Conservation (phyloP, 2,888 invertebrate genomes). For the Leptopilina syphax region DNA sequence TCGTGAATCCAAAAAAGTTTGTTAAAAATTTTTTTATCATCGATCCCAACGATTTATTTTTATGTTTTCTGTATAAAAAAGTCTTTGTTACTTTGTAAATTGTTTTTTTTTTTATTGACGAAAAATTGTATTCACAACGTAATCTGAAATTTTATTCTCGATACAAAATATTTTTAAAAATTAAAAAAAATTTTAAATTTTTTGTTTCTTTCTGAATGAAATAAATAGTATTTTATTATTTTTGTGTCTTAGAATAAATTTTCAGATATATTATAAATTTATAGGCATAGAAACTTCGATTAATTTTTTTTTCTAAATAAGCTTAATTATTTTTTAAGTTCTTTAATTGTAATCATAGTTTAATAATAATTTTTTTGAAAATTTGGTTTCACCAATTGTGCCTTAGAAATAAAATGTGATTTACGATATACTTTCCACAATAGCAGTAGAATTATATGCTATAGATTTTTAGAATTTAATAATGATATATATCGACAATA, state of each 20-base stretch:
- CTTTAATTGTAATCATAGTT: conserved; percentile 8
- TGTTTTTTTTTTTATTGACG: too few species aligned
- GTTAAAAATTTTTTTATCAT: conserved; percentile 2
- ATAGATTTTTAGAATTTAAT: conserved; percentile 40
- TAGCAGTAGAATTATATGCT: conserved; percentile 46
- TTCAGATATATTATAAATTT: conserved; percentile 3
- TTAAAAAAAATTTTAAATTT: too few species aligned
- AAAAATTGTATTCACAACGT: too few species aligned
- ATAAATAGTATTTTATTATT: too few species aligned
- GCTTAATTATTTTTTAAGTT: conserved; percentile 7
- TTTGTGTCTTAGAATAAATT: neutral
- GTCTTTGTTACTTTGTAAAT: too few species aligned
- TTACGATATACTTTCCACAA: conserved; percentile 62
- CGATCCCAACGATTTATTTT: neutral
- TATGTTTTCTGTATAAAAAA: neutral
- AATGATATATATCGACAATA: conserved; percentile 63
- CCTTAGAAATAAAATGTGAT: conserved; percentile 60
- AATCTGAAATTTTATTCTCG: too few species aligned
- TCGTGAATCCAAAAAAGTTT: conserved; percentile 47
- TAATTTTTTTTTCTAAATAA: neutral
- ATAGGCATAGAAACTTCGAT: conserved; percentile 7
- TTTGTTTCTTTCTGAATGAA: too few species aligned
- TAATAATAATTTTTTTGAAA: conserved; percentile 44
- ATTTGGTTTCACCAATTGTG: conserved; percentile 66
- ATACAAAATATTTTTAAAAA: too few species aligned